Evolutionary conservation across 2,113 vertebrate species (phyloP).

Genomic region (Stictonetta naevosa): DNA sequence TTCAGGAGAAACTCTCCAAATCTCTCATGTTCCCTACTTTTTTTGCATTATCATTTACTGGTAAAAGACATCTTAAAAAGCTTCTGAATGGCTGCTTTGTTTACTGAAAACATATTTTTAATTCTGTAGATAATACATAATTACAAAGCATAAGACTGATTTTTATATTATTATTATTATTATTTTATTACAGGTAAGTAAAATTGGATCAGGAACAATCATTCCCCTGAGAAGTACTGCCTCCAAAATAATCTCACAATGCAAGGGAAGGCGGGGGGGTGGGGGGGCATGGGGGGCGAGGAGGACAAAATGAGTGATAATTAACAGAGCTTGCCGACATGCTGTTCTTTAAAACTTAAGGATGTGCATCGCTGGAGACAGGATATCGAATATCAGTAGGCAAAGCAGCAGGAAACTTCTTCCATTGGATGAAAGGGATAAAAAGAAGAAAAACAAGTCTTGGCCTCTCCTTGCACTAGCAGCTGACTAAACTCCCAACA

Average conservation of each 20-base stretch:
- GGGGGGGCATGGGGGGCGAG: too few relatives aligned
- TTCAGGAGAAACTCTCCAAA: neutral
- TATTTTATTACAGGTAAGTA: neutral
- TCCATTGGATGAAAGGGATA: conserved; percentile 31
- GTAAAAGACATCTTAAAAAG: neutral
- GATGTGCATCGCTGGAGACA: neutral
- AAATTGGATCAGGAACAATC: neutral
- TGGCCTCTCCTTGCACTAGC: neutral
- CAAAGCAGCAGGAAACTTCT: conserved; percentile 48
- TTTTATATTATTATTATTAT: neutral
- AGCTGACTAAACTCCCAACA: conserved; percentile 49
- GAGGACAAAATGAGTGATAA: neutral
- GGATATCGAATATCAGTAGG: conserved; percentile 50
- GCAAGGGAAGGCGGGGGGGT: too few relatives aligned
- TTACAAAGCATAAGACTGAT: neutral
- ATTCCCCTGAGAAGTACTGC: neutral
- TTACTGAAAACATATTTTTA: neutral
- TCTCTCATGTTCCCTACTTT: neutral
- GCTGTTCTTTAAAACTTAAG: conserved; percentile 51
- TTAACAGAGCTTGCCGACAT: neutral
- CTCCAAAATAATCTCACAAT: neutral
- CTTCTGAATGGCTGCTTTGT: neutral
- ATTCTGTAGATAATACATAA: neutral
- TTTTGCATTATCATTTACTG: neutral
- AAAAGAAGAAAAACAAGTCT: conserved; percentile 60